Conservation (phyloP, 2,888 invertebrate species). For the Amiota minor region DNA sequence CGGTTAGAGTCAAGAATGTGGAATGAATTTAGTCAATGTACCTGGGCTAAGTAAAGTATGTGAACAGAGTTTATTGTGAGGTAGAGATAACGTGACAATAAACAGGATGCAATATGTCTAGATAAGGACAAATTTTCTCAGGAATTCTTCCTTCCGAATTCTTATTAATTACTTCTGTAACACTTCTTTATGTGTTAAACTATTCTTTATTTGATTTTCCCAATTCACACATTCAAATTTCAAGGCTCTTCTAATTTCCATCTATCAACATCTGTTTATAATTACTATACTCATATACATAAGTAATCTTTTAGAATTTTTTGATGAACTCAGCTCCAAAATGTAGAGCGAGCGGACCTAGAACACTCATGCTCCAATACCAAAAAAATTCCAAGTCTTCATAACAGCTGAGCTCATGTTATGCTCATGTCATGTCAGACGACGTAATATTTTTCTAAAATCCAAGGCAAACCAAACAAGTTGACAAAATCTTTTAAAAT, state of each 20-base stretch:
- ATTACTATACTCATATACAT: slow-evolving; percentile 42
- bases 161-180: slow-evolving; percentile 24
- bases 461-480: slow-evolving; percentile 46
- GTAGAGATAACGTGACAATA: too few relatives aligned
- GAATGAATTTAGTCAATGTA: too few relatives aligned
- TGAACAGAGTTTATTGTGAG: too few relatives aligned
- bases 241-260: too few relatives aligned
- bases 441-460: background rate
- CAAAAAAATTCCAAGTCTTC: background rate
- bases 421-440: too few relatives aligned
- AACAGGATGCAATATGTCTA: too few relatives aligned
- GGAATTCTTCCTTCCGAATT: background rate
- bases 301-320: too few relatives aligned
- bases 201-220: too few relatives aligned
- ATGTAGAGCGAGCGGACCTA: too few relatives aligned
- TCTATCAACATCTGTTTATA: slow-evolving; percentile 50
- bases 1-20: background rate
- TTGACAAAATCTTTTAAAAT: slow-evolving; percentile 61
- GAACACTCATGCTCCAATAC: slow-evolving; percentile 13
- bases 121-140: too few relatives aligned
- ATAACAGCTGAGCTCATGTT: background rate
- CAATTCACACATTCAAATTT: too few relatives aligned
- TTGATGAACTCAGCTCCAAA: too few relatives aligned
- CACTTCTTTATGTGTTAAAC: slow-evolving; percentile 3
- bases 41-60: background rate